Evolutionary conservation across 2,113 vertebrate genomes (phyloP).

Genomic region (Glaucomys volans): DNA sequence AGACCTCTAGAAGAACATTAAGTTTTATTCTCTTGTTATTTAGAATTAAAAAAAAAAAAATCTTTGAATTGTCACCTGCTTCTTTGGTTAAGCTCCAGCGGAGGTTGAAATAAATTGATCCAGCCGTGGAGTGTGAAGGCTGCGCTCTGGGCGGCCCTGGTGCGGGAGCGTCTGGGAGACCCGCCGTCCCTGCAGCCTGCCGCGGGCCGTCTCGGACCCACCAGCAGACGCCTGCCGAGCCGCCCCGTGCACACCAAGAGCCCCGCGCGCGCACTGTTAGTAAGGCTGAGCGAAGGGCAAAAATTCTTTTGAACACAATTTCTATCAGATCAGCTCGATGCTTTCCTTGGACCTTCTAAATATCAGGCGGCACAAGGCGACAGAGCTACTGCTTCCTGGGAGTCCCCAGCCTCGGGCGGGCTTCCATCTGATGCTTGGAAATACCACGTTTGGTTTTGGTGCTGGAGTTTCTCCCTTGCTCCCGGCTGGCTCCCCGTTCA

Average conservation of each 20-base stretch:
- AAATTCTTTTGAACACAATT: no score
- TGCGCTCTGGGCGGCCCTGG: fast-evolving
- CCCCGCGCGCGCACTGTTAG: fast-evolving
- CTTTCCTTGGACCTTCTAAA: background rate
- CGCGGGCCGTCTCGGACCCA: background rate
- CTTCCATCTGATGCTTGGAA: background rate
- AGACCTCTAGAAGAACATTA: slow-evolving; percentile 7
- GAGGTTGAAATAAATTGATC: background rate
- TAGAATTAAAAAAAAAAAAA: slow-evolving; percentile 36
- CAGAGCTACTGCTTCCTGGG: background rate
- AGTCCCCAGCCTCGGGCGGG: fast-evolving
- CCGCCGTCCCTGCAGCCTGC: no score
- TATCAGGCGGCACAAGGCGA: no score
- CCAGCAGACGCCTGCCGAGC: fast-evolving
- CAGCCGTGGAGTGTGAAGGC: no score
- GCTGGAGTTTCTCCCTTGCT: background rate
- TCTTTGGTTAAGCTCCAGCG: background rate
- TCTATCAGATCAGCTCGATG: background rate
- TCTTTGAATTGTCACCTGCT: slow-evolving; percentile 73
- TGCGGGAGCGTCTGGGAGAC: no score
- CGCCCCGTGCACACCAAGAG: background rate
- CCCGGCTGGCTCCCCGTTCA: background rate
- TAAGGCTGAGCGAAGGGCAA: background rate
- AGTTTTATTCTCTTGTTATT: slow-evolving; percentile 57
- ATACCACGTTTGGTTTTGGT: background rate